Percentiles rank a stretch among this genome's conserved stretches.
Evolutionary conservation across 2,888 invertebrate species (phyloP).

Genomic region (Drosophila ezoana): DNA sequence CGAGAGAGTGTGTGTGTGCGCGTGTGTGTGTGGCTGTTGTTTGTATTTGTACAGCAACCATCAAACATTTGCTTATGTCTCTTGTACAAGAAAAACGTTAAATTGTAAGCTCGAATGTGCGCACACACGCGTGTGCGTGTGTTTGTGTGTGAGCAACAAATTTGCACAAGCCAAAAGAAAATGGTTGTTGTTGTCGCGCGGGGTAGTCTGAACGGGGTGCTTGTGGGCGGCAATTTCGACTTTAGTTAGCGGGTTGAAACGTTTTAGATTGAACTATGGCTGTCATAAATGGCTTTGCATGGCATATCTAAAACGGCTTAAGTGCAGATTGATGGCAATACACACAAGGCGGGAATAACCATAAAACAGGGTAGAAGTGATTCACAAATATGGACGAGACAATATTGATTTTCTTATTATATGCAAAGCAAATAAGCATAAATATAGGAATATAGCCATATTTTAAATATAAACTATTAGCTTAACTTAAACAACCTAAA

Average conservation of each 20-base stretch:
- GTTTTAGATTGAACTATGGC: constrained; percentile 75
- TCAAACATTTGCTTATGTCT: constrained; percentile 78
- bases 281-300: constrained; percentile 71
- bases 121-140: constrained; percentile 5
- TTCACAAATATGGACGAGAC: constrained; percentile 5
- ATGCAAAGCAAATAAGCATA: not conserved
- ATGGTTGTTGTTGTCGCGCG: constrained; percentile 56
- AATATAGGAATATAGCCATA: not conserved
- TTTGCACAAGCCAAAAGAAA: constrained; percentile 74
- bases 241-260: constrained; percentile 71
- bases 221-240: constrained; percentile 64
- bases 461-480: not conserved
- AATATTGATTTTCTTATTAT: constrained; percentile 23
- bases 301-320: constrained; percentile 73
- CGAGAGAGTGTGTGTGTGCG: constrained; percentile 10
- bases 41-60: constrained; percentile 82
- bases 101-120: constrained; percentile 48
- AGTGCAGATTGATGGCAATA: constrained; percentile 66
- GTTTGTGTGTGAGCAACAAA: constrained; percentile 49
- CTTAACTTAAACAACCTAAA: not conserved
- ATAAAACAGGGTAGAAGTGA: constrained; percentile 6
- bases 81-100: constrained; percentile 52
- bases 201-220: constrained; percentile 9
- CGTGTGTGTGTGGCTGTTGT: constrained; percentile 61
- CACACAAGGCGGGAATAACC: constrained; percentile 36